phyloP scores from a whole-genome alignment of 2,888 invertebrate genomes.

The Apeira syringaria region DNA sequence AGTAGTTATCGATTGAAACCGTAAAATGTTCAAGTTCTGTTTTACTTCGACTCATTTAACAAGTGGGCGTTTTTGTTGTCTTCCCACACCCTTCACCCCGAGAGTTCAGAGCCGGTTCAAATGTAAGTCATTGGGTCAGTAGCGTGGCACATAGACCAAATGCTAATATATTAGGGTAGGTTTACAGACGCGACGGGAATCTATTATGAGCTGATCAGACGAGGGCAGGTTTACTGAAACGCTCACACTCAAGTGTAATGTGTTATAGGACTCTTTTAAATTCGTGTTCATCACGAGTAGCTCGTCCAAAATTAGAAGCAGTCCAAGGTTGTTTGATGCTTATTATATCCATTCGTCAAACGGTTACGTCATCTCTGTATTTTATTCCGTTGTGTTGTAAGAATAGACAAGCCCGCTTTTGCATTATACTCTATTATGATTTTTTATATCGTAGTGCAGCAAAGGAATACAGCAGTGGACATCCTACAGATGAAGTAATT shows the following conservation, averaged over 20 bases:
- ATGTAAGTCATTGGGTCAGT: conserved; percentile 50
- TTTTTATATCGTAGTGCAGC: too few relatives aligned
- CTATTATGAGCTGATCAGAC: conserved; percentile 8
- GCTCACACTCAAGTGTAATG: too few relatives aligned
- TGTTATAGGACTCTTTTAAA: neutral
- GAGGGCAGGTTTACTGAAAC: too few relatives aligned
- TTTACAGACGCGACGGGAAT: conserved; percentile 4
- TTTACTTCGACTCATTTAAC: conserved; percentile 35
- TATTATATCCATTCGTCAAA: conserved; percentile 12
- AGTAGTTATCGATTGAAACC: conserved; percentile 39
- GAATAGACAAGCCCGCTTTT: neutral
- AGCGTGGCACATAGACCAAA: conserved; percentile 35
- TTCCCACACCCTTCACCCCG: conserved; percentile 45
- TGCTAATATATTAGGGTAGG: conserved; percentile 12
- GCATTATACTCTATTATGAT: too few relatives aligned
- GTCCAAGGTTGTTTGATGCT: conserved; percentile 16
- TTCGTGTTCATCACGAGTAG: neutral
- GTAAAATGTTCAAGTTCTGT: conserved; percentile 19
- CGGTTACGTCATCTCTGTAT: conserved; percentile 15
- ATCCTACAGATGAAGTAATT: too few relatives aligned
- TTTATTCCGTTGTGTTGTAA: conserved; percentile 8
- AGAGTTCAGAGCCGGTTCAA: conserved; percentile 47
- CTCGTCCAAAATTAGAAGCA: conserved; percentile 12
- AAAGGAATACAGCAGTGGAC: too few relatives aligned
- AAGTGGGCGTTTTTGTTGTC: conserved; percentile 41